phyloP scores from a whole-genome alignment of 2,797 vertebrate species.

The Gymnopithys bicolor region DNA sequence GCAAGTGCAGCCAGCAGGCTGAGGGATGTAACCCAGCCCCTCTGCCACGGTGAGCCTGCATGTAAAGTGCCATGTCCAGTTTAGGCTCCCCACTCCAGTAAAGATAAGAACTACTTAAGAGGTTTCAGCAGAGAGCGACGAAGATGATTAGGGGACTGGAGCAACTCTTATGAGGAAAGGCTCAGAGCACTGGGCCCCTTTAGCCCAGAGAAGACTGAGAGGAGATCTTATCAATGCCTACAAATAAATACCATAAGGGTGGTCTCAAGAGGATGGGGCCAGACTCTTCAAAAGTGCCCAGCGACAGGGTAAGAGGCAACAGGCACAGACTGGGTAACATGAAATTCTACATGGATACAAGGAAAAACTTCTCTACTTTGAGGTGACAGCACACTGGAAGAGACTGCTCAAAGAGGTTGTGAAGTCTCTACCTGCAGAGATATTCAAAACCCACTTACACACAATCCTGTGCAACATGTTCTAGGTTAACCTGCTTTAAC shows the following conservation, averaged over 20 bases:
- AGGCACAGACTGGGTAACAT: neutral
- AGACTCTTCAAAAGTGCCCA: neutral
- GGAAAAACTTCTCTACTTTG: neutral
- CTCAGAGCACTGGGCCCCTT: neutral
- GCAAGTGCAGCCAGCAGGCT: neutral
- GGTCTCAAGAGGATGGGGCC: neutral
- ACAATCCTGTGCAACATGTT: neutral
- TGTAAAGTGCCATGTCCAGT: neutral
- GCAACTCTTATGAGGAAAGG: neutral
- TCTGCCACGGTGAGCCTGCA: neutral
- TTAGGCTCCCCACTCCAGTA: neutral
- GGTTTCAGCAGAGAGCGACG: neutral
- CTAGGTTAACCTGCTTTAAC: neutral
- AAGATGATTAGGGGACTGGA: neutral
- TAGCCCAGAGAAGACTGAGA: neutral
- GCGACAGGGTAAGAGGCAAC: neutral
- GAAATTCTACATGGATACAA: neutral
- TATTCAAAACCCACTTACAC: neutral
- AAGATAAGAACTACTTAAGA: neutral
- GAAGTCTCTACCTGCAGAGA: neutral
- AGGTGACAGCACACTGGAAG: neutral
- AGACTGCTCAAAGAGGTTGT: neutral
- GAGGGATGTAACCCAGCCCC: neutral
- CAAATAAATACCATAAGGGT: neutral
- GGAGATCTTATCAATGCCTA: neutral